These are phyloP conservation scores for Eptesicus fuscus DNA, from an alignment of 2,113 vertebrate species.

Conservation along the genomic window DNA sequence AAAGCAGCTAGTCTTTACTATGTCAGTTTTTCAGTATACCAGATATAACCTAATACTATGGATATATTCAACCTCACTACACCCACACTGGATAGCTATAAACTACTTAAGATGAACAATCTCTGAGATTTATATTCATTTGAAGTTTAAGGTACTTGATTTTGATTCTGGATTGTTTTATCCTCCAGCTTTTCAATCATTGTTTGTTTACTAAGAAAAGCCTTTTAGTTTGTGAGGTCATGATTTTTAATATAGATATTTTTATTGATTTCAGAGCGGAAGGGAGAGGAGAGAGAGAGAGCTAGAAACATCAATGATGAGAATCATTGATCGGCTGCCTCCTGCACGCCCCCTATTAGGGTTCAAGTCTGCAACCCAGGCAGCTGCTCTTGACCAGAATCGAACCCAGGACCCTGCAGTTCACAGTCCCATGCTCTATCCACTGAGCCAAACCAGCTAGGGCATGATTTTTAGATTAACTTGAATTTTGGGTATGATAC, in stretches of 20 bases:
- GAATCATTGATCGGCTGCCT: no score
- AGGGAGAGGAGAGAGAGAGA: no score
- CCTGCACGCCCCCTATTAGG: no score
- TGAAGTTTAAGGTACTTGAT: background rate
- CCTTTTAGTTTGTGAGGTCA: background rate
- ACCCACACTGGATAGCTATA: background rate
- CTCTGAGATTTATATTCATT: background rate
- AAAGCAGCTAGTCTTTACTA: background rate
- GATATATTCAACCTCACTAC: background rate
- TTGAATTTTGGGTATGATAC: slow-evolving; percentile 13
- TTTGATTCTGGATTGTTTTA: background rate
- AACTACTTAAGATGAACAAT: background rate
- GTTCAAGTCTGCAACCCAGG: no score
- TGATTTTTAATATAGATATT: background rate
- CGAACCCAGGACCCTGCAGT: no score
- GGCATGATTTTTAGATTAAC: background rate
- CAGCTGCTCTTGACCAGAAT: no score
- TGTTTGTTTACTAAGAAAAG: background rate
- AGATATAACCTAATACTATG: background rate
- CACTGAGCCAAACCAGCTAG: no score
- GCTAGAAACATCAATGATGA: no score
- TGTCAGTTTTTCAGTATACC: background rate
- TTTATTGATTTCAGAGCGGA: no score
- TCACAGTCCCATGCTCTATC: no score
- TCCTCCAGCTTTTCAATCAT: background rate